Percentiles rank a stretch among this genome's conserved stretches.
Conservation (phyloP, 2,888 invertebrate genomes). For the Caenorhabditis sp. region DNA sequence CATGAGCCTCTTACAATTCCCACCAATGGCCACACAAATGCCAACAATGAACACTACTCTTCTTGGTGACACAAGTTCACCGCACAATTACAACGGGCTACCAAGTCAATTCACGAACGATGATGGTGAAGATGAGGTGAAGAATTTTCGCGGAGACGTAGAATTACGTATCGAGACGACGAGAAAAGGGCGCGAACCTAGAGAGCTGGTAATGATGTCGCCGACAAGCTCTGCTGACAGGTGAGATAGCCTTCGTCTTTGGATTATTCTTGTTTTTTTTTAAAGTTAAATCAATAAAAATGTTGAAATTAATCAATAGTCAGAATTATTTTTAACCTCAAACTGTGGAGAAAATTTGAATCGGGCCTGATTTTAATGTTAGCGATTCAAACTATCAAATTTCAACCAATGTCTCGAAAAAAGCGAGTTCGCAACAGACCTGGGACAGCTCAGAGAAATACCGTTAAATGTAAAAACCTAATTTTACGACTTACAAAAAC, state of each 20-base stretch:
- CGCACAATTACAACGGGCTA: conserved; percentile 20
- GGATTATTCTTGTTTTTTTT: background rate
- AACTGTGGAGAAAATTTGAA: too few relatives aligned
- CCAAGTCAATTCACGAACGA: background rate
- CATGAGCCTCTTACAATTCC: conserved; percentile 28
- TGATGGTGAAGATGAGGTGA: conserved; percentile 31
- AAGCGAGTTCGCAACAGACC: too few relatives aligned
- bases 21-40: background rate
- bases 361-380: too few relatives aligned
- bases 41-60: background rate
- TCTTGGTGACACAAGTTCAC: background rate
- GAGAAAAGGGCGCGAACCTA: background rate
- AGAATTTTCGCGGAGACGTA: conserved; percentile 21
- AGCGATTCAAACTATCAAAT: too few relatives aligned
- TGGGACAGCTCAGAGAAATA: too few relatives aligned
- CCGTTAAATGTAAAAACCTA: too few relatives aligned
- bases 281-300: too few relatives aligned
- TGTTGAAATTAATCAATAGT: too few relatives aligned
- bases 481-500: too few relatives aligned
- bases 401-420: too few relatives aligned
- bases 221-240: background rate
- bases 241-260: background rate
- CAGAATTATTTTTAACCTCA: too few relatives aligned
- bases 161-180: conserved; percentile 29
- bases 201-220: conserved; percentile 1